Base-by-base conservation (phyloP, 2,888 invertebrate species). In the Argynnis bischoffii region DNA sequence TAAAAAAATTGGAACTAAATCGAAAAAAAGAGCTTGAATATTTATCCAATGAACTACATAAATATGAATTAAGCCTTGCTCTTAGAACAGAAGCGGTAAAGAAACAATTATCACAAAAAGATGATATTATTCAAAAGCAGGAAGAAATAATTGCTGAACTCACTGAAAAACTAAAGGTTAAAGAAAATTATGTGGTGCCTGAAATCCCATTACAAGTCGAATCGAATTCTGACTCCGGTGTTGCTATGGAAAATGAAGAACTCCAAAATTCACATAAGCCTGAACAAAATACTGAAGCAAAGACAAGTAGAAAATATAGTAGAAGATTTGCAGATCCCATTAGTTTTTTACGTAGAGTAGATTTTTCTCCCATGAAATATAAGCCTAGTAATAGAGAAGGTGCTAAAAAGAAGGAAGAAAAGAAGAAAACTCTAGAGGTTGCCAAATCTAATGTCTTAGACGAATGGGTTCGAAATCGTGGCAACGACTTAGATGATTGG, bases 361-460 rank as follows among this genome's bases (percentile, higher is more conserved):
- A 92, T 69, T 92, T 92, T 74, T 92, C 92, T 2, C 92, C 92
- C 5, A 92, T 91, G 81, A 92, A 91, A 79, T 90, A 90, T 70
- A 92, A 92, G 70, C 89, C 92, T 1, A 77, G 81, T 56, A 88
- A 81, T 75, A 75, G 87, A 5, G 88, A 88, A 68, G 78, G 77
- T 35, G 76, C 76, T 1, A 91, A 90, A 72, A 89, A 89, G 76
- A 89, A 90, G 71, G 88, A 88, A 4, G 88, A 89, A 65, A 90
- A 88, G 72, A 90, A 91, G 66, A 85, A 86, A 69, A 83, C 79
- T 67, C 70, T 88, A 67, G 87, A 90, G 77, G 35, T 8, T 41
- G 35, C 11, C 35, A 41, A 41, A 41, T 41, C 35, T 11, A 41
- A 41, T 41, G 35, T 41, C 11, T 2, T 41, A 41, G 35, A 41